These are phyloP conservation scores for Hemithea aestivaria DNA, from an alignment of 2,888 invertebrate genomes.

Conservation along the genomic window DNA sequence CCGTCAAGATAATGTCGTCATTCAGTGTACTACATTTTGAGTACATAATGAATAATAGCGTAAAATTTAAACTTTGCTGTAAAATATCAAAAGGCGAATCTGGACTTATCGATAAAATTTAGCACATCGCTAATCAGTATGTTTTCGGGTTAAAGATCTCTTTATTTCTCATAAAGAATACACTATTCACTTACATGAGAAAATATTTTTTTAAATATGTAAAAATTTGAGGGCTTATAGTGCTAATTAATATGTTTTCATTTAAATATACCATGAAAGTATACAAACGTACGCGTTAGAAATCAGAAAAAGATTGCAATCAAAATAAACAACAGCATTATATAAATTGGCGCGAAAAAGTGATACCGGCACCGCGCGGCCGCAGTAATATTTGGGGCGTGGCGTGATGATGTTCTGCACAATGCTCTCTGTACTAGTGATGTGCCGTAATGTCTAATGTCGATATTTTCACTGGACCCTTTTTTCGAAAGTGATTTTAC, in stretches of 20 bases:
- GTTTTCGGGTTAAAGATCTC: too few relatives aligned
- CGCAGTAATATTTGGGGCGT: too few relatives aligned
- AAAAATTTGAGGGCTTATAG: too few relatives aligned
- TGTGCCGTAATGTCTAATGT: neutral
- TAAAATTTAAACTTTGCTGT: too few relatives aligned
- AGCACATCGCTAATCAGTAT: constrained; percentile 6
- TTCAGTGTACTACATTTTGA: constrained; percentile 1
- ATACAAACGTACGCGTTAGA: constrained; percentile 2
- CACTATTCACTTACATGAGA: too few relatives aligned
- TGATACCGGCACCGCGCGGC: constrained; percentile 30
- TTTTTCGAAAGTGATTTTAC: constrained; percentile 22
- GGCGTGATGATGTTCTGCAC: too few relatives aligned
- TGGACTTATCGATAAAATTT: constrained; percentile 3
- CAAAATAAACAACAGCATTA: constrained; percentile 10
- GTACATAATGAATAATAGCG: neutral
- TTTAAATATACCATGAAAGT: neutral
- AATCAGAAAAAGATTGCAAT: constrained; percentile 2
- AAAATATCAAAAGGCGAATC: neutral
- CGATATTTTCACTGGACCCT: too few relatives aligned
- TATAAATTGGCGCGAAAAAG: constrained; percentile 59
- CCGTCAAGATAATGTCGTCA: constrained; percentile 47
- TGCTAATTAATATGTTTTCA: too few relatives aligned
- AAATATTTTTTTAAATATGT: too few relatives aligned
- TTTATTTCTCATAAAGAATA: too few relatives aligned
- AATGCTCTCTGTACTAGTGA: constrained; percentile 22